Percentiles rank a stretch among this genome's conserved stretches.
phyloP scores from a whole-genome alignment of 2,888 invertebrate species.

The Tachina fera region DNA sequence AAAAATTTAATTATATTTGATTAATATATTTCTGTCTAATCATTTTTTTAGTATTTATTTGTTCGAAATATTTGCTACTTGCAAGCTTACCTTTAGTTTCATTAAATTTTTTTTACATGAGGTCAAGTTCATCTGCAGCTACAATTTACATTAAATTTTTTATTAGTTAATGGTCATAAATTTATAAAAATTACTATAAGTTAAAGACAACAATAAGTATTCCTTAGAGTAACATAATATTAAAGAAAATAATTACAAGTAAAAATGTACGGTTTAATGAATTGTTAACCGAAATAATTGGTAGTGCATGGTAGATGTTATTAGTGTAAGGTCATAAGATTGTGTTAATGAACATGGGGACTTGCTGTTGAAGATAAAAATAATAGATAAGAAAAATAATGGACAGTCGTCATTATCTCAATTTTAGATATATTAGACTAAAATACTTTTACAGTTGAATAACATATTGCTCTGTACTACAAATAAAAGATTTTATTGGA shows the following conservation, averaged over 20 bases:
- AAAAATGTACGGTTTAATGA: conserved; percentile 32
- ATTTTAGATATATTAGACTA: too few relatives aligned
- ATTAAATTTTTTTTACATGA: conserved; percentile 29
- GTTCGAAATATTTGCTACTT: neutral
- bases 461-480: too few relatives aligned
- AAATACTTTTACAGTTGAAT: too few relatives aligned
- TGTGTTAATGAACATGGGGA: neutral
- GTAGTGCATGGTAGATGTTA: conserved; percentile 13
- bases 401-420: too few relatives aligned
- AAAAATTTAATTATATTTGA: too few relatives aligned
- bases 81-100: neutral
- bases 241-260: neutral
- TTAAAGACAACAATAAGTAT: neutral
- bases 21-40: too few relatives aligned
- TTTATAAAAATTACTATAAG: conserved; percentile 28
- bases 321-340: conserved; percentile 45
- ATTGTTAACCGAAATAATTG: conserved; percentile 25
- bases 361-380: neutral
- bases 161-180: conserved; percentile 44
- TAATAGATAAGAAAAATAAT: neutral
- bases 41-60: neutral
- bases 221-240: neutral
- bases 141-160: conserved; percentile 42
- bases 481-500: too few relatives aligned
- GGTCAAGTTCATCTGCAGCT: conserved; percentile 54